Evolutionary conservation across 1,140 invertebrate genomes (phyloP).

Genomic region (Drosophila asahinai): DNA sequence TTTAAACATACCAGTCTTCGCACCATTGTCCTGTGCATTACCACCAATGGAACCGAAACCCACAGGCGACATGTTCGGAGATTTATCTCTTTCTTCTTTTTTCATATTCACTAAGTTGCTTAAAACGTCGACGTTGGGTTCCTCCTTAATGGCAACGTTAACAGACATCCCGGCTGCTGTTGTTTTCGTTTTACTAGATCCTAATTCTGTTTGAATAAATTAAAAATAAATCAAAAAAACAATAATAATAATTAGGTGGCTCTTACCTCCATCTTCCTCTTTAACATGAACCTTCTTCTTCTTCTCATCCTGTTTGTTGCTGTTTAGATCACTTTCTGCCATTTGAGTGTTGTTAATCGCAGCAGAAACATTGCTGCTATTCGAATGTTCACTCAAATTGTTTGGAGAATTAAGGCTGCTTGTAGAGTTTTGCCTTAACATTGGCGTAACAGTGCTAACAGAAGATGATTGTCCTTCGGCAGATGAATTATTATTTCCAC

Average conservation of each 20-base stretch:
- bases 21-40: conserved; percentile 30
- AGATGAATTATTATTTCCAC: conserved; percentile 5
- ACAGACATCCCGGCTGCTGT: not conserved
- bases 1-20: conserved; percentile 47
- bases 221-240: not conserved
- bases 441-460: conserved; percentile 3
- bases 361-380: conserved; percentile 57
- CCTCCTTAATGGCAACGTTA: conserved; percentile 58
- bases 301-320: conserved; percentile 52
- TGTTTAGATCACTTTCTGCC: conserved; percentile 40
- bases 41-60: conserved; percentile 71
- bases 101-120: conserved; percentile 70
- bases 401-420: conserved; percentile 49
- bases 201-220: conserved; percentile 18
- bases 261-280: conserved; percentile 68
- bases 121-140: conserved; percentile 51
- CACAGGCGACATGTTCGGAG: conserved; percentile 73
- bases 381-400: conserved; percentile 50
- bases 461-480: conserved; percentile 31
- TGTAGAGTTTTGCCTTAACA: conserved; percentile 44
- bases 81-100: conserved; percentile 73
- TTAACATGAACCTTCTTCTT: conserved; percentile 52
- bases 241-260: not conserved
- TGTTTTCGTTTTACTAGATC: conserved; percentile 27
- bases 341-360: conserved; percentile 17